Evolutionary conservation across 2,888 invertebrate species (phyloP), one percentile per base, ranked within the genome.

Genomic region (Acanthosoma haemorrhoidale): DNA sequence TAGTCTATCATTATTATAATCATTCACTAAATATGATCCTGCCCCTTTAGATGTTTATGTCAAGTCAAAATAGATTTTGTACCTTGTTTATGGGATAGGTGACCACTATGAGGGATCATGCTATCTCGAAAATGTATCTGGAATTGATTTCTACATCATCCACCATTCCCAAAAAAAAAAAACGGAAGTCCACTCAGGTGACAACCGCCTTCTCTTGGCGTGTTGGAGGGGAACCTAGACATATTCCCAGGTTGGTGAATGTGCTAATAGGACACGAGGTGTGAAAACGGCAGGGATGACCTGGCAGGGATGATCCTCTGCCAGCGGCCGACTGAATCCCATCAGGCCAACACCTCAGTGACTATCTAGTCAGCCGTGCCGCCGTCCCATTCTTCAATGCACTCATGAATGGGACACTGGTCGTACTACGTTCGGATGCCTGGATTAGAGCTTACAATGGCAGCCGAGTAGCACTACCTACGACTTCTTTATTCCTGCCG

Each of bases 351-450:
- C 51, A 51, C 51, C 51, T 51, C 51, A 51, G 51, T 25, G 29
- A 25, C 51, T 51, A 51, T 51, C 51, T 51, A 51, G 51, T 51
- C 51, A 51, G 51, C 51, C 51, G 51, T 51, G 51, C n/a, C n/a
- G 51, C 4, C 8, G 3, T 5, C 43, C 25, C 51, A 51, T 51
- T 51, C 51, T 25, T 43, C 4, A 21, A 18, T 5, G 51, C 5
- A 6, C 6, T 25, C 5, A 51, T 51, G 51, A 51, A 51, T 51
- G 51, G 51, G 29, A 51, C 51, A 51, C 51, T 51, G 21, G 51
- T n/a, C n/a, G 51, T 51, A 51, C 51, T n/a, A 13, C 25, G 21
- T n/a, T n/a, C n/a, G n/a, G n/a, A 25, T 51, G 29, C 51, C 51
- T 51, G 51, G 51, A 51, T 51, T 51, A 51, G 51, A 25, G 13